Base-by-base conservation (phyloP, 30 jellyfish, hydroid and myxozoan genomes). In the Chrysaora quinquecirrha region DNA sequence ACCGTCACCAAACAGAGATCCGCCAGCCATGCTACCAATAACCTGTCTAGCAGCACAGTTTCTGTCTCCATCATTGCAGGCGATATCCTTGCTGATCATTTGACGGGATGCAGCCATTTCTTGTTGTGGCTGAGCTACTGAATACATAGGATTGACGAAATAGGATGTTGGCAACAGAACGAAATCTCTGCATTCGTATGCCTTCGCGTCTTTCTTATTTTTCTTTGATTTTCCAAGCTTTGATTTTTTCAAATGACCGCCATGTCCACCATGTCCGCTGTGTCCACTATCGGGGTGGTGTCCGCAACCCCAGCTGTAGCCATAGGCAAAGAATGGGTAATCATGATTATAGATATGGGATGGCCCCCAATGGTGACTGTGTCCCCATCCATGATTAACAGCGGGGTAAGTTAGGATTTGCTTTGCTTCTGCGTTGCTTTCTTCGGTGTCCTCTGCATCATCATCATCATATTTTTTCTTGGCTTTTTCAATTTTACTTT, bases 221-320 rank as follows among this genome's bases (percentile, higher is more conserved):
- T 70, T 77, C 83, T 82, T 71, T 65, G 66, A 31, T 68, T 67
- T 76, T 14, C 62, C 83, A 20, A 84, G 34, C 24, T 76, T 71
- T 9, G 97, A 90, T 60, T 85, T 86, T 81, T 82, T 72, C 68
- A 0, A 6, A 23, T 77, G 87, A 25, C 91, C 96, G 28, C 96
- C 96, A 61, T 84, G 78, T 23, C 24, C 84, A 16, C 68, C 68
- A 43, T 73, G 60, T 23, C 21, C 0, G 54, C 87, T 97, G 71
- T 87, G 90, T 12, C 98, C 98, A 80, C 98, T 89, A 43, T 84
- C 68, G 32, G 47, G 24, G 54, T 93, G 98, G 71, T 93, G 94
- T 20, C 98, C 98, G 74, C 98, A 93, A 21, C 98, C 98, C 98
- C 98, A 93, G 69, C 98, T 93, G 89, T 93, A 93, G 18, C 98